Evolutionary conservation across 1,140 invertebrate genomes (phyloP), one percentile per base, ranked within the genome.

Genomic region (Homarus americanus): DNA sequence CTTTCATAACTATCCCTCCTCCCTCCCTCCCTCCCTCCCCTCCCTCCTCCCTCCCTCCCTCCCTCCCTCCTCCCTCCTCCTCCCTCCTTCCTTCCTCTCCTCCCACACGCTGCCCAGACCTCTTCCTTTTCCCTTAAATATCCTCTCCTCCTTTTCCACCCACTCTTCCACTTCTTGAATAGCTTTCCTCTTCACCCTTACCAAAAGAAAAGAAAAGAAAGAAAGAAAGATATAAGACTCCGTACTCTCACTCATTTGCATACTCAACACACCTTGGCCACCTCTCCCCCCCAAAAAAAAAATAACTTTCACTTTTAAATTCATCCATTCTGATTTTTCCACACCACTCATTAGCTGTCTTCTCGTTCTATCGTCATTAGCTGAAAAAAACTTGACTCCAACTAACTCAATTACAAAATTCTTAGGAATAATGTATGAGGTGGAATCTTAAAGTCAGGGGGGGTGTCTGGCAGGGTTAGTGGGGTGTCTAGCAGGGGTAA

Each of bases 321-420:
- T 49, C 5, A 49, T 49, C 44, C 44, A 49, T 49, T 49, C 44
- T 49, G 44, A 15, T 49, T 49, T 7, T 49, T 49, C 44, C 44
- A 49, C 44, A 49, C 12, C 5, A 15, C 44, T 15, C 44, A 49
- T 49, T 49, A 49, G 5, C 44, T 15, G 5, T 49, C 44, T 49
- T 49, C 44, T 49, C 44, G 5, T 49, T 49, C 5, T 15, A 49
- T 49, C 44, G 44, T 49, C 44, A 49, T 49, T 49, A 49, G 44
- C 44, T 5, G 15, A 49, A n/a, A 44, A 78, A 78, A 40, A 78
- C 75, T 38, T 28, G 38, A 78, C 15, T 78, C 75, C 75, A 34
- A 41, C 75, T 44, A 7, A 49, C 40, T 38, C 73, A 76, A 76
- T 38, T 36, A 76, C 34, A 76, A 34, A 69, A 34, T 34, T 69